These are phyloP conservation scores for Peromyscus californicus DNA, from an alignment of 2,113 vertebrate genomes.

Conservation along the genomic window DNA sequence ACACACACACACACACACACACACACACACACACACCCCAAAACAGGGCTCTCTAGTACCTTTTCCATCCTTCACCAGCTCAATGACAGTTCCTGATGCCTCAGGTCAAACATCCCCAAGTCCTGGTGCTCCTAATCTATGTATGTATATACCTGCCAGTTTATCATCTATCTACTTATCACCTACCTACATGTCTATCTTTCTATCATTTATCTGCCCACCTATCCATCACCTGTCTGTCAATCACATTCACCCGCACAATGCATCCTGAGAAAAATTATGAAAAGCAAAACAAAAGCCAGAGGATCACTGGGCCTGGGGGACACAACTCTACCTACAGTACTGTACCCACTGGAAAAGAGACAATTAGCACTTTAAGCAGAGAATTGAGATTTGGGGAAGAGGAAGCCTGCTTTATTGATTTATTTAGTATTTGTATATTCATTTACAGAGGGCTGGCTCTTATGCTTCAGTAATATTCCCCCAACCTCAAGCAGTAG, in stretches of 20 bases:
- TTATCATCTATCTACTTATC: not conserved
- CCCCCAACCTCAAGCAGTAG: not conserved
- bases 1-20: no score
- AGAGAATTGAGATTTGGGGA: not conserved
- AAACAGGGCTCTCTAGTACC: not conserved
- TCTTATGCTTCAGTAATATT: slow-evolving; percentile 19
- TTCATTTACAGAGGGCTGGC: not conserved
- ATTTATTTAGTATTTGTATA: not conserved
- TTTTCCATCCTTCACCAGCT: not conserved
- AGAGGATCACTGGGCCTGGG: not conserved
- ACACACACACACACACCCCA: not conserved
- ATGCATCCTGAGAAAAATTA: not conserved
- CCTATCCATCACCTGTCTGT: not conserved
- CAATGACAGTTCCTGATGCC: not conserved
- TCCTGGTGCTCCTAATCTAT: not conserved
- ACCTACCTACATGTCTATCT: not conserved
- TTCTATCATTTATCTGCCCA: not conserved
- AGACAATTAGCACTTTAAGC: slow-evolving; percentile 39
- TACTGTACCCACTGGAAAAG: not conserved
- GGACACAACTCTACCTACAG: not conserved
- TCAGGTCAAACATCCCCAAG: not conserved
- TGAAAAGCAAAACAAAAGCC: not conserved
- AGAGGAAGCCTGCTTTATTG: not conserved
- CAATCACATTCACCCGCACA: not conserved
- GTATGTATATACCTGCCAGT: not conserved